Evolutionary conservation across 2,797 vertebrate genomes (phyloP).

Genomic region (Danio aesculapii): DNA sequence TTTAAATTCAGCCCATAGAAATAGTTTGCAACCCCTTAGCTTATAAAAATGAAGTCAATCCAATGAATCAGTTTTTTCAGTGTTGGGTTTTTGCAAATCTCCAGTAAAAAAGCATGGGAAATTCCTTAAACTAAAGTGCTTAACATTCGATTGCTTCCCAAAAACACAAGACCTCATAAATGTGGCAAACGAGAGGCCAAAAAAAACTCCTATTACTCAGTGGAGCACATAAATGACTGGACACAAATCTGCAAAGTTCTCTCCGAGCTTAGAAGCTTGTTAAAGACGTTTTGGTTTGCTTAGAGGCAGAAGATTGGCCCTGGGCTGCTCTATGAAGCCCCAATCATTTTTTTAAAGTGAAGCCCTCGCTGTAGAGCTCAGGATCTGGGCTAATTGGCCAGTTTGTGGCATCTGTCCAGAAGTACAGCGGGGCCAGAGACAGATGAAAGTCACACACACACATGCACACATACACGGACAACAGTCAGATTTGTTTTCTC

Average conservation of each 20-base stretch:
- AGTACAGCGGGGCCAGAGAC: conserved; percentile 68
- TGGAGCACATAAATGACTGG: conserved; percentile 18
- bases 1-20: too few species aligned
- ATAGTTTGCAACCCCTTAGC: too few species aligned
- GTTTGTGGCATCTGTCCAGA: conserved; percentile 79
- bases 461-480: conserved; percentile 49
- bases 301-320: conserved; percentile 52
- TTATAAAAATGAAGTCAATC: too few species aligned
- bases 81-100: too few species aligned
- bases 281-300: conserved; percentile 54
- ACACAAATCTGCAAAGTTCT: conserved; percentile 45
- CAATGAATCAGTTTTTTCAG: too few species aligned
- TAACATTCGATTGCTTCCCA: conserved; percentile 1
- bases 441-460: conserved; percentile 55
- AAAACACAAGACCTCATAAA: conserved; percentile 38
- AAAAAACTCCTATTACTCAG: conserved; percentile 22
- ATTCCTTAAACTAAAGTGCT: background rate
- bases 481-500: conserved; percentile 61
- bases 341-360: conserved; percentile 48
- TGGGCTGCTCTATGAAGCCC: conserved; percentile 46
- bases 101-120: too few species aligned
- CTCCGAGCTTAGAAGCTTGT: conserved; percentile 46
- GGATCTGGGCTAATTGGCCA: conserved; percentile 78
- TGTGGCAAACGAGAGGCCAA: conserved; percentile 22
- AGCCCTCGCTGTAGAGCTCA: conserved; percentile 73